These are phyloP conservation scores for Corticium candelabrum DNA, from an alignment of 37 sponge, comb jelly and placozoan genomes.

Conservation along the genomic window DNA sequence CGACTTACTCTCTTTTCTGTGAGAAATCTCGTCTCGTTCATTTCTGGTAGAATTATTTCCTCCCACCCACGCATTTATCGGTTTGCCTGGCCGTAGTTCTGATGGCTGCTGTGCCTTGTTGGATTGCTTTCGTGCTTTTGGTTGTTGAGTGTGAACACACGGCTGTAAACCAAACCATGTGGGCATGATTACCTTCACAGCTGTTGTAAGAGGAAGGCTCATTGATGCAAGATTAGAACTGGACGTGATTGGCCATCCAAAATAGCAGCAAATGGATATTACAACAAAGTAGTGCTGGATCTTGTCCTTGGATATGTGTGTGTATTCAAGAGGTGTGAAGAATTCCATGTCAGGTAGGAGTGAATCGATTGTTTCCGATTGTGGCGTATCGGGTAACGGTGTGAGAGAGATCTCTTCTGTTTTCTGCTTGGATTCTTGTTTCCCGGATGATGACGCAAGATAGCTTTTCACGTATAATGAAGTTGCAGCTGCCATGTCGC, in stretches of 20 bases:
- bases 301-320: not conserved
- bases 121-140: too few species aligned
- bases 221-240: not conserved
- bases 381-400: too few species aligned
- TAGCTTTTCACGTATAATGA: not conserved
- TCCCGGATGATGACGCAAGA: not conserved
- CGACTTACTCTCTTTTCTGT: too few species aligned
- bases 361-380: not conserved
- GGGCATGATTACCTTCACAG: not conserved
- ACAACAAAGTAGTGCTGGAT: not conserved
- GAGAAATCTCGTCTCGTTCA: too few species aligned
- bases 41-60: too few species aligned
- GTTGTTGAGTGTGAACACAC: too few species aligned
- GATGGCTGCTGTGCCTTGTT: too few species aligned
- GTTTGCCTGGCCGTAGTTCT: too few species aligned
- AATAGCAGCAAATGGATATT: not conserved
- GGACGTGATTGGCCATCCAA: not conserved
- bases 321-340: not conserved
- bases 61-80: too few species aligned
- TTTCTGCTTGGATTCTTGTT: too few species aligned
- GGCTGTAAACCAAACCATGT: conserved; percentile 1
- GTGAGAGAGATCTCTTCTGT: not conserved
- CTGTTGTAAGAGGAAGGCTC: not conserved
- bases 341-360: not conserved
- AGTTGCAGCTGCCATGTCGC: not conserved